These are phyloP conservation scores for Bicyclus anynana DNA, from an alignment of 1,140 invertebrate genomes.

Conservation along the genomic window DNA sequence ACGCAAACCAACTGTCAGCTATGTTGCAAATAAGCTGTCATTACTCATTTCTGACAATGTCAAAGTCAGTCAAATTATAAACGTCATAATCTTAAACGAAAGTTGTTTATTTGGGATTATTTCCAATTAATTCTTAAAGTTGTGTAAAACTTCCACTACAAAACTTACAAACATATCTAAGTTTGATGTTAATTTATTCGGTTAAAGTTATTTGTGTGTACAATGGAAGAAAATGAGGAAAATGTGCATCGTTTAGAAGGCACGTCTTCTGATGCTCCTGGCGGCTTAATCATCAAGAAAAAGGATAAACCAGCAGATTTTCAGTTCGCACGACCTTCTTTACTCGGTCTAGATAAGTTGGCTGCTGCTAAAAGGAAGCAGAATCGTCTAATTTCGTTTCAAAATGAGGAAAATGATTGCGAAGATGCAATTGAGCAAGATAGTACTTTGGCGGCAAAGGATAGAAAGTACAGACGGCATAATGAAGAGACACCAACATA, in stretches of 20 bases:
- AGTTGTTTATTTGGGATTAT: background rate
- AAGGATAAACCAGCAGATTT: slow-evolving; percentile 82
- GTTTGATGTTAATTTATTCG: background rate
- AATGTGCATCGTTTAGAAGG: slow-evolving; percentile 90
- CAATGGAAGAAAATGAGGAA: slow-evolving; percentile 72
- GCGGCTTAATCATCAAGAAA: slow-evolving; percentile 92
- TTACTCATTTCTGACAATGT: no score
- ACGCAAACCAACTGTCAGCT: no score
- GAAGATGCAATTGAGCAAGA: slow-evolving; percentile 52
- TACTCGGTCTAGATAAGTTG: slow-evolving; percentile 92
- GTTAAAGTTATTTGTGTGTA: background rate
- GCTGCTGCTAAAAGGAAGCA: slow-evolving; percentile 86
- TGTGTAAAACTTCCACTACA: background rate
- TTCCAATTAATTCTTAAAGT: background rate
- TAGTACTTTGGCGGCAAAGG: slow-evolving; percentile 62
- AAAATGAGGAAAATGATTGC: slow-evolving; percentile 80
- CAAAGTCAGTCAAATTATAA: no score
- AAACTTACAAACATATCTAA: background rate
- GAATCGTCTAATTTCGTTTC: slow-evolving; percentile 81
- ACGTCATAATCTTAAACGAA: no score
- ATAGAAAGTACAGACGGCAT: slow-evolving; percentile 85
- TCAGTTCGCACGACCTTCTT: slow-evolving; percentile 88
- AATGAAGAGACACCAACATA: slow-evolving; percentile 95
- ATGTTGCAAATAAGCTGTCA: no score
- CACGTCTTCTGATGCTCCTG: slow-evolving; percentile 81